Evolutionary conservation across 2,797 vertebrate species (phyloP).

Genomic region (Takifugu rubripes): DNA sequence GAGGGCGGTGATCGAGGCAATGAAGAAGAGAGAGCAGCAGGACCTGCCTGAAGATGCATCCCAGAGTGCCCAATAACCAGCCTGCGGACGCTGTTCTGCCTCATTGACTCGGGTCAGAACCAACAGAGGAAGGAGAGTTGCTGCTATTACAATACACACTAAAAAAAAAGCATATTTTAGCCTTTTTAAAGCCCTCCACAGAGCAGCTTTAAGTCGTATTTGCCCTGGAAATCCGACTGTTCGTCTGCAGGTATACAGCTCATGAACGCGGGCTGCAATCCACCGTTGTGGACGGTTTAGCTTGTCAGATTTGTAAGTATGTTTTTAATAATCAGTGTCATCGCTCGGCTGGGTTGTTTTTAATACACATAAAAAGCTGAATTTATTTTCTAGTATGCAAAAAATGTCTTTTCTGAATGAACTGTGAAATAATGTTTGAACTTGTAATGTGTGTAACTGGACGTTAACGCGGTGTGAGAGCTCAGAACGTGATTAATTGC

Average conservation of each 20-base stretch:
- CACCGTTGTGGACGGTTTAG: too few relatives aligned
- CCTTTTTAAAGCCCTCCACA: constrained; percentile 15
- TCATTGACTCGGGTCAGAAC: constrained; percentile 2
- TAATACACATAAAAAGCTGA: not conserved
- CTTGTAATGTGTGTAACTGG: constrained; percentile 17
- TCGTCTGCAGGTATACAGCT: too few relatives aligned
- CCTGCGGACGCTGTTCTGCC: constrained; percentile 4
- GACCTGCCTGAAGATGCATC: constrained; percentile 41
- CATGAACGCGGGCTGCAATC: too few relatives aligned
- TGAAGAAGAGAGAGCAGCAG: constrained; percentile 71
- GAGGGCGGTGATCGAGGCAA: constrained; percentile 86
- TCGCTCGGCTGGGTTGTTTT: constrained; percentile 21
- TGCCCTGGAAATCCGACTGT: constrained; percentile 17
- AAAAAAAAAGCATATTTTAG: not conserved
- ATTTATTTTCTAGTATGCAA: constrained; percentile 15
- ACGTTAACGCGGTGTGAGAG: not conserved
- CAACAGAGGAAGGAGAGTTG: not conserved
- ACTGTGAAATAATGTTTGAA: constrained; percentile 25
- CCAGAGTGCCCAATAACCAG: constrained; percentile 32
- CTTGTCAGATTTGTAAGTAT: constrained; percentile 36
- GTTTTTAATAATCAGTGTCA: constrained; percentile 18
- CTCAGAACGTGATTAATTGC: too few relatives aligned
- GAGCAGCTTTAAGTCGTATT: constrained; percentile 17
- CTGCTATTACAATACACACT: not conserved
- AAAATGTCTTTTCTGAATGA: constrained; percentile 5